These are phyloP conservation scores for Peromyscus nudipes DNA, from an alignment of 2,797 vertebrate species.

Conservation along the genomic window DNA sequence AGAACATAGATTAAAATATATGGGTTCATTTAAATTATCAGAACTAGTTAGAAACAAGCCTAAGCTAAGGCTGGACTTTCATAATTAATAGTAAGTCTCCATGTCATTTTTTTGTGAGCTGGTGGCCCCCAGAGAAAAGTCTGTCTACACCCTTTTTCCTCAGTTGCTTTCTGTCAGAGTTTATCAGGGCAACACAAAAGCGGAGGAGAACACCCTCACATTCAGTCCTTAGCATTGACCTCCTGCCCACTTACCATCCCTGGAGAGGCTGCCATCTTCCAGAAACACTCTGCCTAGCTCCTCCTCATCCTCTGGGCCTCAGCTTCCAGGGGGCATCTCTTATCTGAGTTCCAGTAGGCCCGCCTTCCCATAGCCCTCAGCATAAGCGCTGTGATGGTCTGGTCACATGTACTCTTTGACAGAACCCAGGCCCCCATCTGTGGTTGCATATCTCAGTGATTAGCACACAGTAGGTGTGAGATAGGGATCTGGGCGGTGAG, in stretches of 20 bases:
- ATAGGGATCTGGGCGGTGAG: neutral
- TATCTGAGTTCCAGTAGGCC: neutral
- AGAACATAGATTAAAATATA: neutral
- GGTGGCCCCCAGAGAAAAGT: neutral
- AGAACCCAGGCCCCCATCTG: neutral
- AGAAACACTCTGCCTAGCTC: neutral
- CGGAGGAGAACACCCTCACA: neutral
- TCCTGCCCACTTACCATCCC: neutral
- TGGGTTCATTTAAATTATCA: neutral
- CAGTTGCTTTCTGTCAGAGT: neutral
- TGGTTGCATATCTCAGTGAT: neutral
- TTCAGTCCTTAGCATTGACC: neutral
- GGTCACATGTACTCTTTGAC: neutral
- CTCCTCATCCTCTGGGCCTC: neutral
- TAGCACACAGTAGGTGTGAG: neutral
- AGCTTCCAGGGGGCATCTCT: neutral
- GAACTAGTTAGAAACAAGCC: neutral
- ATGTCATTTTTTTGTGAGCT: neutral
- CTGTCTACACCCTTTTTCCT: neutral
- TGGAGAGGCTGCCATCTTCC: neutral
- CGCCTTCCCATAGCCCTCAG: neutral
- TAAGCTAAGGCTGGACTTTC: neutral
- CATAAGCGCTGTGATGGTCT: neutral
- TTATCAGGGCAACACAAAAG: neutral
- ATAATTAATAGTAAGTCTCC: neutral